Conservation (phyloP, 2,888 invertebrate species). For the Chorisops tibialis region DNA sequence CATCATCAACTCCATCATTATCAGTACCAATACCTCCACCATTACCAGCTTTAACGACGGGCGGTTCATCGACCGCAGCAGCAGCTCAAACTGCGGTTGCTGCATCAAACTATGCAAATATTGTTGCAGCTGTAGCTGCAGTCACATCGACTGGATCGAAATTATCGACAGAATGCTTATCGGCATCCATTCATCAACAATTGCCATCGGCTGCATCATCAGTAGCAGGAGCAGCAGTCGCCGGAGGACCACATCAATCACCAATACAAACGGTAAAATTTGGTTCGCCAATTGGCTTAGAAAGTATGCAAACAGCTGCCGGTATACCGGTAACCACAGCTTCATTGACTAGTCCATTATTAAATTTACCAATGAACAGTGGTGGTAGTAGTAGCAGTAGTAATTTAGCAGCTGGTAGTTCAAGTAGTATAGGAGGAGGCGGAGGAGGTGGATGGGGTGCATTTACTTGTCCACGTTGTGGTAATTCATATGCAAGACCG, state of each 20-base stretch:
- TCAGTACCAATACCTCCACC: constrained; percentile 33
- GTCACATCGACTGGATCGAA: constrained; percentile 35
- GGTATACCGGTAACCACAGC: constrained; percentile 30
- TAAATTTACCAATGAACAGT: constrained; percentile 29
- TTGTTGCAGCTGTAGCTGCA: constrained; percentile 34
- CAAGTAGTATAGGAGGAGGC: not conserved
- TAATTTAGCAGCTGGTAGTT: constrained; percentile 2
- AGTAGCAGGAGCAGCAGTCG: constrained; percentile 30
- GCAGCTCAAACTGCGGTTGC: constrained; percentile 23
- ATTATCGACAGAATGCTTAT: constrained; percentile 20
- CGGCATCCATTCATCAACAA: not conserved
- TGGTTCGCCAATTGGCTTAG: constrained; percentile 19
- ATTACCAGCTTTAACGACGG: constrained; percentile 39
- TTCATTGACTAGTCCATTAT: constrained; percentile 30
- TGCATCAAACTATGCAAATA: constrained; percentile 33
- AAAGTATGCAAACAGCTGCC: constrained; percentile 23
- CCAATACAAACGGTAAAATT: constrained; percentile 30
- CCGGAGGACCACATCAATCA: constrained; percentile 29
- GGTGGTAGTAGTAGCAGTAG: constrained; percentile 30
- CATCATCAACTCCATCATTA: constrained; percentile 35
- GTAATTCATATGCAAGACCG: constrained; percentile 58
- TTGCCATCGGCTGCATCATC: constrained; percentile 8
- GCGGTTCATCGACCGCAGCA: constrained; percentile 9
- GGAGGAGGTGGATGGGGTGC: constrained; percentile 43
- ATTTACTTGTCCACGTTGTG: constrained; percentile 56